phyloP scores from a whole-genome alignment of 2,113 vertebrate species.

The Eira barbara region DNA sequence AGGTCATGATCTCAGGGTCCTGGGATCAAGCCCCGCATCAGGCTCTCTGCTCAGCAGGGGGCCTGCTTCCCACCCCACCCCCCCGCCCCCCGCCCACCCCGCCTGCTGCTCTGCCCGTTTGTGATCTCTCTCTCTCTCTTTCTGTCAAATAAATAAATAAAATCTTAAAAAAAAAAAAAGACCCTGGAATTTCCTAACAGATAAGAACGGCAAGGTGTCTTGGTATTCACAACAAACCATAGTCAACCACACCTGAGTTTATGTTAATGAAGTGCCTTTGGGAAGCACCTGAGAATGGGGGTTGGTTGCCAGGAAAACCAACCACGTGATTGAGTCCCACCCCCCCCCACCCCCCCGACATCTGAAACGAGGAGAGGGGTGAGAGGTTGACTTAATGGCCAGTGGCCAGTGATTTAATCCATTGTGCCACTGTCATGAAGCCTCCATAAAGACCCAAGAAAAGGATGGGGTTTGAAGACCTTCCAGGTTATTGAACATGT shows the following conservation, averaged over 20 bases:
- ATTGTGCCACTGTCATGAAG: neutral
- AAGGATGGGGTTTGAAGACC: neutral
- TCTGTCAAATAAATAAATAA: no score
- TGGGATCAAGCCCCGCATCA: no score
- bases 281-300: neutral
- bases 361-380: neutral
- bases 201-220: neutral
- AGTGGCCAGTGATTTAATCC: neutral
- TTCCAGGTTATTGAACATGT: neutral
- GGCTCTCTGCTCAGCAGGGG: no score
- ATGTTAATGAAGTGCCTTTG: neutral
- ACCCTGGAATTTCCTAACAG: neutral
- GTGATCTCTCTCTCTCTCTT: no score
- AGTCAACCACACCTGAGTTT: neutral
- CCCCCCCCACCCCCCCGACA: no score
- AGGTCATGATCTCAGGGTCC: no score
- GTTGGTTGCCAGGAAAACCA: neutral
- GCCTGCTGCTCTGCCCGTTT: no score
- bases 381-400: neutral
- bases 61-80: no score
- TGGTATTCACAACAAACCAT: neutral
- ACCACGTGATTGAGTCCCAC: neutral
- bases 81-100: no score
- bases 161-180: neutral
- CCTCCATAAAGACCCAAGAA: neutral